These are phyloP conservation scores for Ditula angustiorana DNA, from an alignment of 2,888 invertebrate genomes.

Conservation along the genomic window DNA sequence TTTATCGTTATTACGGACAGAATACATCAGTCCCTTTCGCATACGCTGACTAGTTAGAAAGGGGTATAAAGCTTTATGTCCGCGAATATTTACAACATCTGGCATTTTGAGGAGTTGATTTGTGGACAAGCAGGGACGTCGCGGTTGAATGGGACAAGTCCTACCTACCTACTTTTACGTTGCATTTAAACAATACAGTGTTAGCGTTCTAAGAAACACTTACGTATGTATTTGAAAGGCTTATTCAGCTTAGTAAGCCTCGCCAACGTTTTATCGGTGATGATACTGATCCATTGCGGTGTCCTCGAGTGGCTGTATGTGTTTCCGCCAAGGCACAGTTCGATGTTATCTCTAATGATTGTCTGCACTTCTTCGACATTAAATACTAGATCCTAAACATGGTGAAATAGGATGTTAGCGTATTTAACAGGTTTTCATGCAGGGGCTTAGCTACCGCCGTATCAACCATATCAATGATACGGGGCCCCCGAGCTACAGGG, in stretches of 20 bases:
- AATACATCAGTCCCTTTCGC: too few relatives aligned
- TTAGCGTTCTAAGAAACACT: conserved; percentile 54
- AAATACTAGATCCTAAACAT: conserved; percentile 74
- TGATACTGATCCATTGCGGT: conserved; percentile 89
- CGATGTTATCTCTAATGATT: conserved; percentile 91
- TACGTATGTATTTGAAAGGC: conserved; percentile 91
- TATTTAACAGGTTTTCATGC: background rate
- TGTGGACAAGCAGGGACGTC: too few relatives aligned
- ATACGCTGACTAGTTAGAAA: too few relatives aligned
- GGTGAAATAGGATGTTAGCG: background rate
- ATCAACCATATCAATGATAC: too few relatives aligned
- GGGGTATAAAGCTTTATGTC: too few relatives aligned
- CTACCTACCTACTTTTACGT: background rate
- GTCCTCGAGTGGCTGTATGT: conserved; percentile 83
- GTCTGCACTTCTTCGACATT: conserved; percentile 91
- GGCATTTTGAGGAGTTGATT: too few relatives aligned
- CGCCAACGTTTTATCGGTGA: conserved; percentile 90
- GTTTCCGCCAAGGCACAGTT: conserved; percentile 89
- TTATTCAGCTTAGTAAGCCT: conserved; percentile 91
- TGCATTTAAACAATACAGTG: background rate
- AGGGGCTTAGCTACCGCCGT: too few relatives aligned
- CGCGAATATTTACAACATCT: too few relatives aligned
- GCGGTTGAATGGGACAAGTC: too few relatives aligned
- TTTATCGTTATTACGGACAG: too few relatives aligned
- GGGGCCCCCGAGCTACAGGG: too few relatives aligned